These are phyloP conservation scores for Drosophila pruinosa DNA, from an alignment of 1,140 invertebrate genomes.

Conservation along the genomic window DNA sequence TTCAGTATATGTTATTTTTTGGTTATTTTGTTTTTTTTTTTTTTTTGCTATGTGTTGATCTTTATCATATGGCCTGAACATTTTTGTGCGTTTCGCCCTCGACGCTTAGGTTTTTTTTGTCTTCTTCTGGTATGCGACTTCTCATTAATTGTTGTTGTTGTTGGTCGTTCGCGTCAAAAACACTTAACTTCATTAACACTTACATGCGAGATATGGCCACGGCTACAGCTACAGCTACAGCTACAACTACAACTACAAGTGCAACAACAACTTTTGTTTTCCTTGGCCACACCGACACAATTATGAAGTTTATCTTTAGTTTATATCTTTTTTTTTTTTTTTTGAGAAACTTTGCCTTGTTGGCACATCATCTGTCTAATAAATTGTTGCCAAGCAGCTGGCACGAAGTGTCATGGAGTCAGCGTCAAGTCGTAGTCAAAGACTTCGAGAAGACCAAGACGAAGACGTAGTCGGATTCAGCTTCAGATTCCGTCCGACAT, in stretches of 20 bases:
- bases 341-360: constrained; percentile 48
- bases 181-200: constrained; percentile 81
- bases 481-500: constrained; percentile 39
- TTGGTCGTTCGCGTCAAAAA: constrained; percentile 70
- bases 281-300: constrained; percentile 68
- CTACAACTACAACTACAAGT: constrained; percentile 29
- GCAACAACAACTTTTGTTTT: constrained; percentile 50
- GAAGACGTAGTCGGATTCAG: neutral
- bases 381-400: constrained; percentile 53
- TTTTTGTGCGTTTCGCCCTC: constrained; percentile 54
- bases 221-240: constrained; percentile 34
- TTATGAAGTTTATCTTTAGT: constrained; percentile 78
- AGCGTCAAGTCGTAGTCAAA: neutral
- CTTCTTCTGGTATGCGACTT: constrained; percentile 63
- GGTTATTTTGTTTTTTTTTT: constrained; percentile 2
- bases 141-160: constrained; percentile 73
- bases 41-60: constrained; percentile 68
- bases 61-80: constrained; percentile 59
- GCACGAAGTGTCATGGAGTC: constrained; percentile 10
- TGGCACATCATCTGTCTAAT: constrained; percentile 72
- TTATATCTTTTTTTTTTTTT: constrained; percentile 57
- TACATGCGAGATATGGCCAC: constrained; percentile 70
- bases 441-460: constrained; percentile 5
- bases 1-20: neutral
- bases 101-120: constrained; percentile 6